Conservation (phyloP, 2,888 invertebrate genomes). For the Zygaena filipendulae region DNA sequence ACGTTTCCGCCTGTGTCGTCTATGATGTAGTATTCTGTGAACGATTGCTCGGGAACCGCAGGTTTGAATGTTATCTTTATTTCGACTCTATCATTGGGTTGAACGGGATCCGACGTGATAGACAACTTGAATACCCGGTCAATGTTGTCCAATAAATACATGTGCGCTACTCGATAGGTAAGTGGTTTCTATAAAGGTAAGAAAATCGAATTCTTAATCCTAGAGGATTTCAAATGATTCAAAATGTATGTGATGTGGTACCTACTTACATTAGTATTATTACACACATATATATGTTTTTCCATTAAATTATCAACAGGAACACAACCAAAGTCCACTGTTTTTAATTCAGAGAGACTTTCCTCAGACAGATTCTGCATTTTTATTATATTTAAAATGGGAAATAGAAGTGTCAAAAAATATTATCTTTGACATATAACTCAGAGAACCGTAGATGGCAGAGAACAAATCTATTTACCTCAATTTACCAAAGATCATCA, state of each 20-base stretch:
- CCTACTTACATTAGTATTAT: constrained; percentile 33
- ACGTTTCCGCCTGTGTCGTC: constrained; percentile 40
- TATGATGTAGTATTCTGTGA: constrained; percentile 49
- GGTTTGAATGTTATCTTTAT: constrained; percentile 40
- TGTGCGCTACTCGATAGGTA: constrained; percentile 39
- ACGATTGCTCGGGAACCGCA: constrained; percentile 38
- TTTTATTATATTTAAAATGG: too few species aligned
- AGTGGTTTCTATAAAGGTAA: constrained; percentile 29
- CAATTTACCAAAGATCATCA: too few species aligned
- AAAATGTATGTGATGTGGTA: too few species aligned
- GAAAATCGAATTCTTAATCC: too few species aligned
- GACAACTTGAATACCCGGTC: constrained; percentile 46
- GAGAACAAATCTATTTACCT: too few species aligned
- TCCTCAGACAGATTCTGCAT: constrained; percentile 30
- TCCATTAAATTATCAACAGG: constrained; percentile 38
- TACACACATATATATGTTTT: constrained; percentile 34
- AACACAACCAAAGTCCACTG: constrained; percentile 44
- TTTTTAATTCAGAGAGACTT: constrained; percentile 27
- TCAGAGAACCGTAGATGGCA: too few species aligned
- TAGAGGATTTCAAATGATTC: too few species aligned
- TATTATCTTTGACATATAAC: too few species aligned
- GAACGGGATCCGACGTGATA: constrained; percentile 31
- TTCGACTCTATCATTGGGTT: constrained; percentile 30
- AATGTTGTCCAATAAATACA: constrained; percentile 43
- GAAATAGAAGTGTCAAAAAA: too few species aligned